Evolutionary conservation across 2,113 vertebrate species (phyloP).

Genomic region (Lycocorax pyrrhopterus): DNA sequence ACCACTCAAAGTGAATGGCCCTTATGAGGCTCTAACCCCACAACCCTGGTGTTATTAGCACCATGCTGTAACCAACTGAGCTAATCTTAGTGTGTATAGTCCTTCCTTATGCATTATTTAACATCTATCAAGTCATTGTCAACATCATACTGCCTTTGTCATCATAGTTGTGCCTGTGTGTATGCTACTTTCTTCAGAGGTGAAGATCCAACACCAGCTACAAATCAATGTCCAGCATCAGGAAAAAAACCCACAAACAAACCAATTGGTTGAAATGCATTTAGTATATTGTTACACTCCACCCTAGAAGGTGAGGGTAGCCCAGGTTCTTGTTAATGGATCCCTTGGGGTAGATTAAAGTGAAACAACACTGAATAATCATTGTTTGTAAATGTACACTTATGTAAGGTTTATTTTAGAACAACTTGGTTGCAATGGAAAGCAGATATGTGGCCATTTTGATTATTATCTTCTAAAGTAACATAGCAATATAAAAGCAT

Average conservation of each 20-base stretch:
- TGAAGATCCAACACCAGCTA: not conserved
- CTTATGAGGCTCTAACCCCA: not conserved
- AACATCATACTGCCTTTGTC: not conserved
- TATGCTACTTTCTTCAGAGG: not conserved
- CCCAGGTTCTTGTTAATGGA: not conserved
- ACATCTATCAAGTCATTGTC: not conserved
- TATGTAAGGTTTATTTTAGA: not conserved
- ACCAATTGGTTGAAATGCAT: not conserved
- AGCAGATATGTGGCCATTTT: not conserved
- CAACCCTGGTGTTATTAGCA: not conserved
- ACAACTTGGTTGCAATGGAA: not conserved
- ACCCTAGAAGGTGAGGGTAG: not conserved
- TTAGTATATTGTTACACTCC: not conserved
- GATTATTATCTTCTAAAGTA: not conserved
- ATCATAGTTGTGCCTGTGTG: not conserved
- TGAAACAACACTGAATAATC: not conserved
- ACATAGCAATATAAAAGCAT: not conserved
- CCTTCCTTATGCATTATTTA: not conserved
- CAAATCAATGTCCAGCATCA: not conserved
- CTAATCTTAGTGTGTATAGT: not conserved
- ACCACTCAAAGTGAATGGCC: not conserved
- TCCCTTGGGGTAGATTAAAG: not conserved
- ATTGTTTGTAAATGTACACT: not conserved
- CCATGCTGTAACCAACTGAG: not conserved
- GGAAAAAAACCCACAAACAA: not conserved